Evolutionary conservation across 2,888 invertebrate species (phyloP), one percentile per base, ranked within the genome.

Genomic region (Brachylomia viminalis): DNA sequence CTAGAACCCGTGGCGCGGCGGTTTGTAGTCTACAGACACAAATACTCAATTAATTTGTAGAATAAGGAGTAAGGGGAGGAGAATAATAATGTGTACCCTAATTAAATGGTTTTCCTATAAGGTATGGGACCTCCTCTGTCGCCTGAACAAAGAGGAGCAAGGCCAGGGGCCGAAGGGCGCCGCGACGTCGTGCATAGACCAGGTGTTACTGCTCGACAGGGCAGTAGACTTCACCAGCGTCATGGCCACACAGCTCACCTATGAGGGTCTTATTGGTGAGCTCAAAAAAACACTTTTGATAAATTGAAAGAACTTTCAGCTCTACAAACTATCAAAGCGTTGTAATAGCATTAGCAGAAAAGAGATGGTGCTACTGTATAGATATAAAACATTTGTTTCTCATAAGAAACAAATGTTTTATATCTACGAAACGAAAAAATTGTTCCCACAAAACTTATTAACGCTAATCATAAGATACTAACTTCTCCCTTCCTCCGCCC

Each of bases 241-340:
- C 0, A 96, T 99, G 89, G 98, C 98, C 0, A 99, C 99, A 0
- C 99, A 99, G 91, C 97, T 99, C 54, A 99, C 99, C 0, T 99
- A 99, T 90, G 99, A 99, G 94, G 99, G 99, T 6, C 97, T 99
- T 13, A 98, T 99, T 83, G 97, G 97, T 96, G 86, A 82, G 86
- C 15, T 73, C 10, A 27, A n/a, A 13, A 38, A n/a, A 54, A 38
- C 6, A n/a, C 15, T 3, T 52, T n/a, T 23, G 33, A 59, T 33
- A 33, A 33, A 23, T 7, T 33, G 2, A 23, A 59, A 30, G 8
- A 11, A 59, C 30, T 20, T 59, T 59, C 6, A 59, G 20, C 30
- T 33, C 30, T 11, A 59, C 8, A 27, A 27, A 27, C 30, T 20
- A 6, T 20, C 1, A 15, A 11, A 61, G 13, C 61, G 33, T 33